Percentiles rank a stretch among this genome's conserved stretches.
Evolutionary conservation across 1,140 invertebrate genomes (phyloP).

Genomic region (Sycophila sp.): DNA sequence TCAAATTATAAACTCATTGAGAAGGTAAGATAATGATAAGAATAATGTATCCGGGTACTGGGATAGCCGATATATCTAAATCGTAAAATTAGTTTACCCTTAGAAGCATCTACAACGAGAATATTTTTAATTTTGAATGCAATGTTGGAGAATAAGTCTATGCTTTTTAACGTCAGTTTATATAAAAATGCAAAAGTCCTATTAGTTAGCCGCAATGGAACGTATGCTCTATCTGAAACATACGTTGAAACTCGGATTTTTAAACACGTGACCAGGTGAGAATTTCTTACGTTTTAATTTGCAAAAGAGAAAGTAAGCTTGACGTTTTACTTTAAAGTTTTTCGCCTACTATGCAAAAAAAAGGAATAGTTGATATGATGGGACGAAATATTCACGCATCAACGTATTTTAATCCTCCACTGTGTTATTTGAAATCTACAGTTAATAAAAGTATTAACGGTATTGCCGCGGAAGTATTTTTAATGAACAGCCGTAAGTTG

Average conservation of each 20-base stretch:
- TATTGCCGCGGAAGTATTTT: conserved; percentile 43
- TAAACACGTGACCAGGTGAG: conserved; percentile 45
- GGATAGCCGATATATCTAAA: too few species aligned
- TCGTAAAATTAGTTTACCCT: conserved; percentile 42
- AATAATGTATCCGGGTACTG: neutral
- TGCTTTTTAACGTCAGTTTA: conserved; percentile 46
- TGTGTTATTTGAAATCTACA: conserved; percentile 50
- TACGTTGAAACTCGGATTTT: conserved; percentile 49
- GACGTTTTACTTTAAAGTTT: too few species aligned
- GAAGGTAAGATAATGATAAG: conserved; percentile 37
- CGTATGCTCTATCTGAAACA: conserved; percentile 52
- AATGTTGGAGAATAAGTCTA: conserved; percentile 39
- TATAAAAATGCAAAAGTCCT: conserved; percentile 52
- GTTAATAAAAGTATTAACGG: conserved; percentile 46
- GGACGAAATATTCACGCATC: conserved; percentile 47
- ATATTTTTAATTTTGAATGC: conserved; percentile 51
- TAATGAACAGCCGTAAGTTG: conserved; percentile 43
- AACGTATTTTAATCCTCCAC: conserved; percentile 49
- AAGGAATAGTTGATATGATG: conserved; percentile 40
- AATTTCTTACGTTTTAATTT: too few species aligned
- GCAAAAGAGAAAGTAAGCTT: too few species aligned
- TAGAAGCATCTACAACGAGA: conserved; percentile 45
- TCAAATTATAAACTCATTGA: conserved; percentile 30
- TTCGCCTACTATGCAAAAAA: conserved; percentile 11
- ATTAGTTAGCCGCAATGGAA: conserved; percentile 44